A percentile compares a stretch with the other conserved stretches of the same genome.
Conservation (phyloP, 2,888 invertebrate genomes). For the Strigamia maritima region DNA sequence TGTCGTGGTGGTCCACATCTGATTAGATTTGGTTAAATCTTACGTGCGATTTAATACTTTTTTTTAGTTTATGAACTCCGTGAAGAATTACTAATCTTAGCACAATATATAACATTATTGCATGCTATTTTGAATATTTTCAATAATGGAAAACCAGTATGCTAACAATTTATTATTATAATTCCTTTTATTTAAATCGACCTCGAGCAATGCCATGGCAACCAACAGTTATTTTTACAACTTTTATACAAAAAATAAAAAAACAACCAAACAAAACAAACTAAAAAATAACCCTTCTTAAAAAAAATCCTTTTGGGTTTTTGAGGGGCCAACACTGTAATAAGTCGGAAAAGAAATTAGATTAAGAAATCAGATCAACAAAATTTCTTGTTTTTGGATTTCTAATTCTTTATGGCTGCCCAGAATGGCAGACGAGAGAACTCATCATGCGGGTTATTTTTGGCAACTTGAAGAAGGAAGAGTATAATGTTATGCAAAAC, state of each 20-base stretch:
- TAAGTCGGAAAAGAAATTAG: neutral
- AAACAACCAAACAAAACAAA: neutral
- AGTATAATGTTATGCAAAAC: neutral
- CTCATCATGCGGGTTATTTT: neutral
- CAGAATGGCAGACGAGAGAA: neutral
- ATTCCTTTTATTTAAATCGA: neutral
- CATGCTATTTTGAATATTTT: too few relatives aligned
- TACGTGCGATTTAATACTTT: too few relatives aligned
- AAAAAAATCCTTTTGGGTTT: neutral
- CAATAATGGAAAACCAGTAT: too few relatives aligned
- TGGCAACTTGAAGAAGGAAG: neutral
- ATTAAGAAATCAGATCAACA: neutral
- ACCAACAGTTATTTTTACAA: neutral
- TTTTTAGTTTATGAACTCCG: too few relatives aligned
- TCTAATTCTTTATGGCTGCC: neutral
- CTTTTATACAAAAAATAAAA: neutral
- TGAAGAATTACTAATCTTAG: too few relatives aligned
- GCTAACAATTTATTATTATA: too few relatives aligned
- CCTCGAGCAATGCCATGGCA: neutral
- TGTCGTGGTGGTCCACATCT: too few relatives aligned
- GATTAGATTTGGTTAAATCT: too few relatives aligned
- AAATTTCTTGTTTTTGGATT: conserved; percentile 7
- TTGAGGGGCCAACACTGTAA: neutral
- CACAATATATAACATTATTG: too few relatives aligned
- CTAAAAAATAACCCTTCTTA: neutral